These are phyloP conservation scores for Calliphora vicina DNA, from an alignment of 1,140 invertebrate genomes.

Conservation along the genomic window DNA sequence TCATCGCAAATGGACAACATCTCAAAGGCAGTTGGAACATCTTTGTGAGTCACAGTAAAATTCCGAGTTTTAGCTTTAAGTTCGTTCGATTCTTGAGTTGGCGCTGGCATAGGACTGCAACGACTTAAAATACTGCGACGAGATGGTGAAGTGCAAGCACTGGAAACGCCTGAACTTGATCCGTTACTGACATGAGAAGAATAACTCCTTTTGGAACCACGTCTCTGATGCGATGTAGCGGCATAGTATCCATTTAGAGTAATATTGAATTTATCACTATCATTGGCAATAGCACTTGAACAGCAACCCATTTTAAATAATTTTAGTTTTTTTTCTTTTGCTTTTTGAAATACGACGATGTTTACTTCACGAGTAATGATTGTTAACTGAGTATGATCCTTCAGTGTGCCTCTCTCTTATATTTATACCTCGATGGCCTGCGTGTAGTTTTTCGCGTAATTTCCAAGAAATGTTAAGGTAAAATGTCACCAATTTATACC, in stretches of 20 bases:
- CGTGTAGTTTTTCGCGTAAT: constrained; percentile 22
- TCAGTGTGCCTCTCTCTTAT: not conserved
- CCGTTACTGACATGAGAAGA: constrained; percentile 13
- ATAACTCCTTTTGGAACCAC: constrained; percentile 7
- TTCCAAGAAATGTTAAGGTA: constrained; percentile 13
- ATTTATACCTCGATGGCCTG: not conserved
- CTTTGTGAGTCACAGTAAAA: not conserved
- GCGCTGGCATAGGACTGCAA: not conserved
- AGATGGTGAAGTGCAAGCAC: constrained; percentile 23
- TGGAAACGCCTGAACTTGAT: constrained; percentile 24
- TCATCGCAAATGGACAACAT: constrained; percentile 32
- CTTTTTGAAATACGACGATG: not conserved
- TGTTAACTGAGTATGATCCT: not conserved
- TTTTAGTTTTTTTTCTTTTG: constrained; percentile 9
- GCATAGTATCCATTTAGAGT: constrained; percentile 5
- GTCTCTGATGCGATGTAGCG: not conserved
- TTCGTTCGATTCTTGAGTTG: not conserved
- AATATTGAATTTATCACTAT: not conserved
- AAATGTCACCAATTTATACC: not conserved
- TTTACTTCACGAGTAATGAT: not conserved
- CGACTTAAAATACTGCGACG: not conserved
- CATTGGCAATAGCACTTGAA: not conserved
- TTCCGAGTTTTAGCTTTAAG: constrained; percentile 5
- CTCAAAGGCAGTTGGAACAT: not conserved
- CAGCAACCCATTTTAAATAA: constrained; percentile 37